These are phyloP conservation scores for Philopedon plagiatum DNA, from an alignment of 2,888 invertebrate genomes.

Conservation along the genomic window DNA sequence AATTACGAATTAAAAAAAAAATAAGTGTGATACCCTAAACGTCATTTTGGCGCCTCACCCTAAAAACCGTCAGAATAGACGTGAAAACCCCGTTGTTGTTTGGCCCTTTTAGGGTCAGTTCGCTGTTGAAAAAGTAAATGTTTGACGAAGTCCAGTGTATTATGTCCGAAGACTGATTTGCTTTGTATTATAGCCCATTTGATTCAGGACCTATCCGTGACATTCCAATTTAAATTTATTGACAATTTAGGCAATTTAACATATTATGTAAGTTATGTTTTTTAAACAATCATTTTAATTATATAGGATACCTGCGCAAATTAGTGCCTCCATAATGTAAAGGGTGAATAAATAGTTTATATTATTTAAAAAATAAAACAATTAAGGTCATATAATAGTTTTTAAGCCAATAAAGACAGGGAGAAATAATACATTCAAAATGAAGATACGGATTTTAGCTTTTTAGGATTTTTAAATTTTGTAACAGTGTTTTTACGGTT, in stretches of 20 bases:
- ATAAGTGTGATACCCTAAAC: conserved; percentile 32
- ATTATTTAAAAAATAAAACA: too few relatives aligned
- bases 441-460: too few relatives aligned
- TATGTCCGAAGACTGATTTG: conserved; percentile 33
- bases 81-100: conserved; percentile 13
- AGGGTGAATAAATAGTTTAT: too few relatives aligned
- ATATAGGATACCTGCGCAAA: background rate
- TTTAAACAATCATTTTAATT: background rate
- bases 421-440: too few relatives aligned
- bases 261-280: background rate
- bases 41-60: background rate
- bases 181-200: background rate
- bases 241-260: background rate
- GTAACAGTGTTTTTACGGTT: too few relatives aligned
- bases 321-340: too few relatives aligned
- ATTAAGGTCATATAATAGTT: too few relatives aligned
- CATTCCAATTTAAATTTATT: background rate
- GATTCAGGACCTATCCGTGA: background rate
- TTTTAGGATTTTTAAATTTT: too few relatives aligned
- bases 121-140: conserved; percentile 13
- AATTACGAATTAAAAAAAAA: conserved; percentile 13
- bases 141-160: background rate
- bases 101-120: background rate
- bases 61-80: background rate
- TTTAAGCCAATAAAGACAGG: too few relatives aligned